These are phyloP conservation scores for human (Homo sapiens) DNA, from an alignment of 2,113 vertebrate species.

Conservation along the genomic window GRCh38 chr2:189497501-189498000, in stretches of 20 bases:
- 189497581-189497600: background rate
- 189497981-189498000: background rate
- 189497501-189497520: background rate
- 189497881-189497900: background rate
- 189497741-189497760: background rate
- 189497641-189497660: background rate
- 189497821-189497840: background rate
- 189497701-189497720: background rate
- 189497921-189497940: background rate
- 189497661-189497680: constrained; percentile 19
- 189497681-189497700: background rate
- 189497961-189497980: background rate
- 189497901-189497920: background rate
- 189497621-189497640: background rate
- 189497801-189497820: background rate
- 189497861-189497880: background rate
- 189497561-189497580: background rate
- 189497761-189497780: background rate
- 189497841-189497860: background rate
- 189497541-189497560: background rate
- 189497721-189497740: background rate
- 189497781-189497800: background rate
- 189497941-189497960: background rate
- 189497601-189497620: background rate
- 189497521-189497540: background rate